A percentile compares a stretch with the other conserved stretches of the same genome.
Conservation (phyloP, 1,140 invertebrate genomes). For the Drusus annulatus region DNA sequence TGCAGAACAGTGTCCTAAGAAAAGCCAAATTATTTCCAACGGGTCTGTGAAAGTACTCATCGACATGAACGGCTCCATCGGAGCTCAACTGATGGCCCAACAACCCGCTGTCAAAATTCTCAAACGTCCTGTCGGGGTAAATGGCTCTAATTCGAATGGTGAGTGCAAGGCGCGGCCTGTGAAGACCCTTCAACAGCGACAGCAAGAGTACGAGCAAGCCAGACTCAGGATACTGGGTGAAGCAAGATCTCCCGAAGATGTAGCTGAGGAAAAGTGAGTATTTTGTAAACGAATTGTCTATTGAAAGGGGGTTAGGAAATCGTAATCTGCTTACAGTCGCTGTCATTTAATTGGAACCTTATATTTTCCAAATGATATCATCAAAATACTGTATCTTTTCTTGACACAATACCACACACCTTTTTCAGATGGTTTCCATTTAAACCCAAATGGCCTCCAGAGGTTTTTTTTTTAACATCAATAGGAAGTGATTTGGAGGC, state of each 20-base stretch:
- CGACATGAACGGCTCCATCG: constrained; percentile 41
- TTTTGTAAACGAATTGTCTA: background rate
- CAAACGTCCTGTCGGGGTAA: constrained; percentile 75
- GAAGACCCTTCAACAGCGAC: constrained; percentile 88
- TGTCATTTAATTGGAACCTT: too few relatives aligned
- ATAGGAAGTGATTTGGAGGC: too few relatives aligned
- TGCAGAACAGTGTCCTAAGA: constrained; percentile 19
- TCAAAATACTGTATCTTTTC: too few relatives aligned
- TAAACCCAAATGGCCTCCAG: too few relatives aligned
- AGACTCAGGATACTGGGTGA: constrained; percentile 87
- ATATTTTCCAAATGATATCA: too few relatives aligned
- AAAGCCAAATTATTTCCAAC: constrained; percentile 17
- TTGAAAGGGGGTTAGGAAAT: too few relatives aligned
- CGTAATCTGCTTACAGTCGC: too few relatives aligned
- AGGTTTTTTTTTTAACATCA: too few relatives aligned
- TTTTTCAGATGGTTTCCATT: too few relatives aligned
- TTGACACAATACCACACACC: too few relatives aligned
- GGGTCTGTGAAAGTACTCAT: constrained; percentile 30
- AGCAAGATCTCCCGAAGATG: constrained; percentile 82
- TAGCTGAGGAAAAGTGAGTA: constrained; percentile 75
- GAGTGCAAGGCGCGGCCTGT: constrained; percentile 79
- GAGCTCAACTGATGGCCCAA: constrained; percentile 41
- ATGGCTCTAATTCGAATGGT: constrained; percentile 66
- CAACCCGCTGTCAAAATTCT: constrained; percentile 86
- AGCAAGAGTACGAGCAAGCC: constrained; percentile 91